Conservation (phyloP, 2,888 invertebrate genomes). For the Pachliopta kotzebuea region DNA sequence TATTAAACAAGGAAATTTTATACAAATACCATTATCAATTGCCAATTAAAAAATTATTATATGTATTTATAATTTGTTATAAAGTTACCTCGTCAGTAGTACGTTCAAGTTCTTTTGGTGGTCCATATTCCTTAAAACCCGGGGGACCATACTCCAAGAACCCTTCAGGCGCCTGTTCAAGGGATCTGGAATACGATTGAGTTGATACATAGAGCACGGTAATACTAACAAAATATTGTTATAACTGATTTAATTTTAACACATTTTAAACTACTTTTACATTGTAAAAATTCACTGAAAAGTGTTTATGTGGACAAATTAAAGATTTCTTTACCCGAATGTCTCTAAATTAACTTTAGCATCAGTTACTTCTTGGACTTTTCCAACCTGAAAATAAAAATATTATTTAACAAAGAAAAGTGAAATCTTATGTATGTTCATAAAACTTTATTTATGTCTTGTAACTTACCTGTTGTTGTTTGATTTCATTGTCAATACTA, state of each 20-base stretch:
- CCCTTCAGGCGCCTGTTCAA: slow-evolving; percentile 56
- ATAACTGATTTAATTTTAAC: background rate
- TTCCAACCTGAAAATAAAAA: slow-evolving; percentile 33
- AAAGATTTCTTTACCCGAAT: slow-evolving; percentile 45
- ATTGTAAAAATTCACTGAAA: background rate
- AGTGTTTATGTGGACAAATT: background rate
- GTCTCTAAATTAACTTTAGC: slow-evolving; percentile 40
- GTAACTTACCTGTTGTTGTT: slow-evolving; percentile 52
- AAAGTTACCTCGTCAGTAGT: slow-evolving; percentile 40
- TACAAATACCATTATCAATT: no score
- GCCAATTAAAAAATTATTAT: background rate
- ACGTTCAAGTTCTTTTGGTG: slow-evolving; percentile 53
- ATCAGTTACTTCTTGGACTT: slow-evolving; percentile 39
- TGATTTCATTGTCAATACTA: slow-evolving; percentile 55
- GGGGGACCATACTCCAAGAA: slow-evolving; percentile 74
- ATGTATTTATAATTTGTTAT: background rate
- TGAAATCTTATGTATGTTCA: background rate
- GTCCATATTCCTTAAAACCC: slow-evolving; percentile 70
- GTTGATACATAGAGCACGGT: background rate
- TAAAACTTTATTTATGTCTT: background rate
- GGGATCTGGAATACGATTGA: slow-evolving; percentile 39
- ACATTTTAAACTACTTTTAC: background rate
- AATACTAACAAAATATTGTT: slow-evolving; percentile 3
- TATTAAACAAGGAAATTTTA: no score
- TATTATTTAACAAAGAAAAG: background rate